Evolutionary conservation across 35 echinoderm and acorn worm species (phyloP), one percentile per base, ranked within the genome.

Genomic region (Lytechinus pictus): DNA sequence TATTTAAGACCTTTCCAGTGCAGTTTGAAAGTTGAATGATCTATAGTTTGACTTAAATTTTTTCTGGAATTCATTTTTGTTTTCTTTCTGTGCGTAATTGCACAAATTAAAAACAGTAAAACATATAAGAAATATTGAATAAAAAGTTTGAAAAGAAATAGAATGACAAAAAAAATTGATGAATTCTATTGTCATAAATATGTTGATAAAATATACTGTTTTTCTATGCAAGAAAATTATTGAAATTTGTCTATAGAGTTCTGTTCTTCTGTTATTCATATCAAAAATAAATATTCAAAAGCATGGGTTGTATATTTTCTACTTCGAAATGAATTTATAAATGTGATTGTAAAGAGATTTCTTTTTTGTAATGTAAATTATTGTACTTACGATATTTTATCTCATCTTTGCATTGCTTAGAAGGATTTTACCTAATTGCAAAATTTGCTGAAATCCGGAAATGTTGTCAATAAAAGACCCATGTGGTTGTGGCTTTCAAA

Each of bases 231-330:
- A 79, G 66, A n/a, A 79, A 79, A 19, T 1, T n/a, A 79, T 79
- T 24, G 66, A 27, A 79, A 79, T 2, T 79, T 79, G 66, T 79
- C 66, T 79, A 44, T 44, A 7, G 19, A 79, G 66, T 79, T 79
- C 2, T 79, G 66, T 79, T 79, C 21, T 24, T 16, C n/a, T 24
- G 16, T 79, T 24, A 79, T n/a, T 79, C 66, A 79, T 79, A 24
- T 79, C 66, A n/a, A 79, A 79, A 79, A 79, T 79, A 79, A 79
- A 79, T 79, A 79, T 79, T 79, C 66, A 79, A 79, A 79, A n/a
- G 66, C 66, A 79, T 79, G 66, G 66, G 66, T 79, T 79, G 66
- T 79, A 79, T 24, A 79, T 79, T 79, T 79, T 79, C 66, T 79
- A 79, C 19, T 24, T 79, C 19, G 66, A 79, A 79, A 79, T 79